Conservation (phyloP, 1,140 invertebrate genomes). For the Papilio helenus region DNA sequence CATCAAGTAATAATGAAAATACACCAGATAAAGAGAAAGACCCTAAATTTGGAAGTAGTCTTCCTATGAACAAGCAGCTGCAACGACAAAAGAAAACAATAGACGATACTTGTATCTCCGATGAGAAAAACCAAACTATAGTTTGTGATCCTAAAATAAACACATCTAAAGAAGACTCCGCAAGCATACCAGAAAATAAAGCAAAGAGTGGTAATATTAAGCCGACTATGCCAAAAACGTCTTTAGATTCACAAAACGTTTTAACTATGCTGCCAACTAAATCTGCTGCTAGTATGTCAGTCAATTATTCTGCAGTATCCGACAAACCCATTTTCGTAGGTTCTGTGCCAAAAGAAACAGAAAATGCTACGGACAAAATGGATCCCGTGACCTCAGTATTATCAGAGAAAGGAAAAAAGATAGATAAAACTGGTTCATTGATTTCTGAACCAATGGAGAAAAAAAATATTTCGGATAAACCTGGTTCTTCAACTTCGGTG, state of each 20-base stretch:
- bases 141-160: conserved; percentile 26
- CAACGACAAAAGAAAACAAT: conserved; percentile 61
- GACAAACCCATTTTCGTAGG: neutral
- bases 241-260: neutral
- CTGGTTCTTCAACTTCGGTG: neutral
- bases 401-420: neutral
- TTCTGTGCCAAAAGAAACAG: neutral
- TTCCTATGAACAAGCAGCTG: conserved; percentile 53
- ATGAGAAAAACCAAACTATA: conserved; percentile 26
- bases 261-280: neutral
- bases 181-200: neutral
- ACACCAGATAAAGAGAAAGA: conserved; percentile 38
- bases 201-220: neutral
- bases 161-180: conserved; percentile 26
- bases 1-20: neutral
- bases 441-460: neutral
- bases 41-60: conserved; percentile 36
- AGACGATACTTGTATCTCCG: conserved; percentile 46
- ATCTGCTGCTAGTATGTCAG: neutral
- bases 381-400: neutral
- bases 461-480: neutral
- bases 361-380: neutral
- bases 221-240: neutral
- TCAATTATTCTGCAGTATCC: neutral
- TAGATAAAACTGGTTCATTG: neutral